A percentile compares a stretch with the other conserved stretches of the same genome.
phyloP scores from a whole-genome alignment of 1,140 invertebrate genomes.

The Sitobion miscanthi region DNA sequence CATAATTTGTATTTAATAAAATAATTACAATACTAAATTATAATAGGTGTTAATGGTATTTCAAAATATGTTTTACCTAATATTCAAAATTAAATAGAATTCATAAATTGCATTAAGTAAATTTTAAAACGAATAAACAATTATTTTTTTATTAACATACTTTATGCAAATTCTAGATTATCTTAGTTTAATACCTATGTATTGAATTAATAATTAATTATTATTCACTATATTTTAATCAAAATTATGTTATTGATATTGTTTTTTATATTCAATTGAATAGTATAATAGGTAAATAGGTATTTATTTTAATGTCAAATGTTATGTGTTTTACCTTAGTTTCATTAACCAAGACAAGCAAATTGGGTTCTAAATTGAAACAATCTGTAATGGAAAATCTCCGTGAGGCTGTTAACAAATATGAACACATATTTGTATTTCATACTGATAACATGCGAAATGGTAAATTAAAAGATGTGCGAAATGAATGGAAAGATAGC shows the following conservation, averaged over 20 bases:
- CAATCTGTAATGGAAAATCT: slow-evolving; percentile 90
- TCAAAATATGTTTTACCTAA: too few species aligned
- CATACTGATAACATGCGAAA: slow-evolving; percentile 93
- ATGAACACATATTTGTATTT: slow-evolving; percentile 87
- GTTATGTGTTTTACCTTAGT: slow-evolving; percentile 72
- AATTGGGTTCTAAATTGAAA: slow-evolving; percentile 87
- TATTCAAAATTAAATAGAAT: background rate
- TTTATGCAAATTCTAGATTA: background rate
- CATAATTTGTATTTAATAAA: too few species aligned
- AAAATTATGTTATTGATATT: background rate
- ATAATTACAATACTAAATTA: too few species aligned
- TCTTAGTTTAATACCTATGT: too few species aligned
- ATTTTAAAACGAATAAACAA: background rate
- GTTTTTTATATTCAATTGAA: background rate
- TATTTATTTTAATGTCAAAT: background rate
- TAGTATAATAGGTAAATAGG: background rate
- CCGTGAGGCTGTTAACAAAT: slow-evolving; percentile 79
- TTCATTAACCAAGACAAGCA: slow-evolving; percentile 92
- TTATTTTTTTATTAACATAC: background rate
- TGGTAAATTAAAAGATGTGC: slow-evolving; percentile 83
- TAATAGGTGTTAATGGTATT: too few species aligned
- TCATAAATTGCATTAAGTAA: background rate
- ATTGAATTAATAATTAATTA: too few species aligned
- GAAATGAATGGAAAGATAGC: slow-evolving; percentile 85
- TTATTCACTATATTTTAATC: background rate